Evolutionary conservation across 1,140 invertebrate genomes (phyloP), one percentile per base, ranked within the genome.

Genomic region (Manduca sexta): DNA sequence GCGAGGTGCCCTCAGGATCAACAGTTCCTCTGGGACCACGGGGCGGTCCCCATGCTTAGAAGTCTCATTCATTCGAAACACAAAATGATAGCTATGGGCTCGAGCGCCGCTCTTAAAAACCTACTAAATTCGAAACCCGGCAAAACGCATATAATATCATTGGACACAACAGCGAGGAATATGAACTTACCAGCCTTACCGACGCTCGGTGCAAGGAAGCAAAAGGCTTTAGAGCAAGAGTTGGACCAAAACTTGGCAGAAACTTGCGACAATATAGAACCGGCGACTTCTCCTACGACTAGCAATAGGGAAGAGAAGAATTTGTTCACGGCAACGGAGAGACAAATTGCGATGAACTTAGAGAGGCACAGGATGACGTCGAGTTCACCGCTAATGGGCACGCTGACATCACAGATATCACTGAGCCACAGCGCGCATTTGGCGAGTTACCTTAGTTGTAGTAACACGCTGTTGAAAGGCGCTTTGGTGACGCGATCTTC

Each of bases 81-180:
- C 79, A 96, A 97, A 83, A 97, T 98, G 95, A 98, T 99, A 52
- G 95, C 96, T 0, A 97, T 97, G 91, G 97, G 96, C 14, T 97
- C 96, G 12, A 94, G 94, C 56, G 96, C 96, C 4, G 96, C 97
- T 1, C 80, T 98, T 30, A 97, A 98, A 82, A 98, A 99, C 87
- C 86, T 98, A 7, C 78, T 98, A 0, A 92, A 93, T 64, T 94
- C 95, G 2, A 89, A 92, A 64, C 94, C 95, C 0, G 90, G 90
- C 37, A 90, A 91, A 45, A 90, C 88, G 52, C 90, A 92, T 72
- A 86, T 91, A 5, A 88, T 90, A 14, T 89, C 91, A 15, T 61
- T 94, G 30, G 92, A 94, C 60, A 91, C 92, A 0, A 92, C 92
- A 11, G 91, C 92, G 3, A 87, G 91, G 30, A 90, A 89, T 31